These are phyloP conservation scores for Hiodon tergisus DNA, from an alignment of 2,113 vertebrate genomes.

Conservation along the genomic window DNA sequence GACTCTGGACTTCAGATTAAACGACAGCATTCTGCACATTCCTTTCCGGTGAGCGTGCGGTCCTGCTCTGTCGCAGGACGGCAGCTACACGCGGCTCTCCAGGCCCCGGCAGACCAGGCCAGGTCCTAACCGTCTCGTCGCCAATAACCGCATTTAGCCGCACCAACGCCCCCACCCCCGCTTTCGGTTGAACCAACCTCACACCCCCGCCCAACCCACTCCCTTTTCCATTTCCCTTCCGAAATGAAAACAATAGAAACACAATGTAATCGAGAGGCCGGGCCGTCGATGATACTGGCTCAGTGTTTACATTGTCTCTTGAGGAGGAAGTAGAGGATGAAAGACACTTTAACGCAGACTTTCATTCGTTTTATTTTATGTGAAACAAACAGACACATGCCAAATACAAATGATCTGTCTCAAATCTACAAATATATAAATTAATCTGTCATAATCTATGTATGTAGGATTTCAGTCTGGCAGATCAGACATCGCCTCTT, in stretches of 20 bases:
- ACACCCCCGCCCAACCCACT: conserved; percentile 4
- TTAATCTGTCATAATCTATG: too few relatives aligned
- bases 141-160: conserved; percentile 18
- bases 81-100: conserved; percentile 49
- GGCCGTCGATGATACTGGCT: conserved; percentile 63
- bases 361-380: conserved; percentile 34
- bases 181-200: neutral
- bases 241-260: conserved; percentile 39
- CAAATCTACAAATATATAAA: too few relatives aligned
- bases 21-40: conserved; percentile 90
- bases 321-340: conserved; percentile 84
- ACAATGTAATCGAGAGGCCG: conserved; percentile 27
- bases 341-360: conserved; percentile 71
- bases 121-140: conserved; percentile 58
- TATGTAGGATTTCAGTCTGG: too few relatives aligned
- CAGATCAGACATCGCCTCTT: too few relatives aligned
- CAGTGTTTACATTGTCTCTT: conserved; percentile 90
- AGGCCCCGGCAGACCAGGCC: conserved; percentile 51
- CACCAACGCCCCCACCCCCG: too few relatives aligned
- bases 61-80: conserved; percentile 43
- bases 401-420: too few relatives aligned
- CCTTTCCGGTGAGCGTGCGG: conserved; percentile 76
- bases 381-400: too few relatives aligned
- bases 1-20: conserved; percentile 73
- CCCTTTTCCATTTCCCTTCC: conserved; percentile 26